phyloP scores from a whole-genome alignment of 2,113 vertebrate genomes.

The Conger conger region DNA sequence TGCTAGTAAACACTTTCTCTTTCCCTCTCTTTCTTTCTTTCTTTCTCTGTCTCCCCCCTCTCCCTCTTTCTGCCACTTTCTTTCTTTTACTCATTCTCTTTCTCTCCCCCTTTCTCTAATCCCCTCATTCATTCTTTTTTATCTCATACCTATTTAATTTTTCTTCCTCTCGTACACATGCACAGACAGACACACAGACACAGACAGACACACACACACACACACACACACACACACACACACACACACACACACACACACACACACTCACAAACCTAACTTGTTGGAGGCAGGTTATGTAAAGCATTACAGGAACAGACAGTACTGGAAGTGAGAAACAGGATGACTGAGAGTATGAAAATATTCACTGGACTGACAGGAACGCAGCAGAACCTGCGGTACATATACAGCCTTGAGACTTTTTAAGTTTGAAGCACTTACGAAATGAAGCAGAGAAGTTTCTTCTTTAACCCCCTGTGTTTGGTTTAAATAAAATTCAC shows the following conservation, averaged over 20 bases:
- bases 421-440: background rate
- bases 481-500: no score
- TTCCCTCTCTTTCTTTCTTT: background rate
- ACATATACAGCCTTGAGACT: background rate
- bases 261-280: background rate
- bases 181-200: background rate
- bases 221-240: background rate
- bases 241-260: background rate
- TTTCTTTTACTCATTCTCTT: background rate
- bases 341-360: background rate
- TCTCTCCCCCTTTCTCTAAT: background rate
- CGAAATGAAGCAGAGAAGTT: background rate
- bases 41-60: background rate
- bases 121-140: background rate
- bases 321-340: background rate
- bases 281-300: background rate
- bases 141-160: background rate
- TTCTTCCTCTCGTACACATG: background rate
- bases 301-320: background rate
- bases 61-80: background rate
- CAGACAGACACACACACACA: background rate
- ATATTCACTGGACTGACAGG: background rate
- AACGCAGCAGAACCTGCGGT: background rate
- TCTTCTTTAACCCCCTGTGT: no score
- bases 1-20: background rate